A percentile compares a stretch with the other conserved stretches of the same genome.
These are phyloP conservation scores for Callimorpha dominula DNA, from an alignment of 2,888 invertebrate genomes.

Conservation along the genomic window DNA sequence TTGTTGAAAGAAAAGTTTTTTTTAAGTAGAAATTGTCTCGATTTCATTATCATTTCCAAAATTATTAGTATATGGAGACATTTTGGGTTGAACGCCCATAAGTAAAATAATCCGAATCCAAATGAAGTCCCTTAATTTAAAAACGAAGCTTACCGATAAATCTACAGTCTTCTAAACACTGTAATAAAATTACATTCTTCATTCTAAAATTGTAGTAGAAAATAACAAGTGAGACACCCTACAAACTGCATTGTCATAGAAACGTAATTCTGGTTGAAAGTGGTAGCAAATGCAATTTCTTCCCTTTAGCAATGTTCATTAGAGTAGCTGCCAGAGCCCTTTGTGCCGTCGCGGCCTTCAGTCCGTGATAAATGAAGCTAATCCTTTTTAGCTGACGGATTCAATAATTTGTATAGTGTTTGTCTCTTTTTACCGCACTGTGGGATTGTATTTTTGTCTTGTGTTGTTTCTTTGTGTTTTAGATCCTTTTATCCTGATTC, in stretches of 20 bases:
- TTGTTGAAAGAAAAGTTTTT: too few species aligned
- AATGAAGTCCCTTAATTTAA: background rate
- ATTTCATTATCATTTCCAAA: too few species aligned
- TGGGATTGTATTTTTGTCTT: slow-evolving; percentile 23
- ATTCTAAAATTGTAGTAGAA: background rate
- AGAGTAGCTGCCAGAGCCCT: slow-evolving; percentile 44
- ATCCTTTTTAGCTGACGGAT: slow-evolving; percentile 55
- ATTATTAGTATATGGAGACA: too few species aligned
- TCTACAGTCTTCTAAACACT: background rate
- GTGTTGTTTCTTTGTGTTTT: slow-evolving; percentile 4
- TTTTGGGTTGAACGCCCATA: too few species aligned
- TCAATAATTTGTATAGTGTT: slow-evolving; percentile 45
- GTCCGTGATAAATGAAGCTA: slow-evolving; percentile 56
- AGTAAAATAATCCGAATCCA: too few species aligned
- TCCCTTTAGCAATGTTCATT: slow-evolving; percentile 50
- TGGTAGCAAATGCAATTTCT: slow-evolving; percentile 48
- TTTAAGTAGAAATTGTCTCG: too few species aligned
- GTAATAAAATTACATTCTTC: background rate
- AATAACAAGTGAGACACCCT: background rate
- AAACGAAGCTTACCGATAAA: background rate
- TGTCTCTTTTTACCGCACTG: slow-evolving; percentile 28
- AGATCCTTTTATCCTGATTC: background rate
- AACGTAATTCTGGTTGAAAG: slow-evolving; percentile 28
- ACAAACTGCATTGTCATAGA: slow-evolving; percentile 37
- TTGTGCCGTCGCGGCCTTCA: slow-evolving; percentile 50